A percentile compares a stretch with the other conserved stretches of the same genome.
These are phyloP conservation scores for Apodemus sylvaticus DNA, from an alignment of 2,113 vertebrate species.

Conservation along the genomic window DNA sequence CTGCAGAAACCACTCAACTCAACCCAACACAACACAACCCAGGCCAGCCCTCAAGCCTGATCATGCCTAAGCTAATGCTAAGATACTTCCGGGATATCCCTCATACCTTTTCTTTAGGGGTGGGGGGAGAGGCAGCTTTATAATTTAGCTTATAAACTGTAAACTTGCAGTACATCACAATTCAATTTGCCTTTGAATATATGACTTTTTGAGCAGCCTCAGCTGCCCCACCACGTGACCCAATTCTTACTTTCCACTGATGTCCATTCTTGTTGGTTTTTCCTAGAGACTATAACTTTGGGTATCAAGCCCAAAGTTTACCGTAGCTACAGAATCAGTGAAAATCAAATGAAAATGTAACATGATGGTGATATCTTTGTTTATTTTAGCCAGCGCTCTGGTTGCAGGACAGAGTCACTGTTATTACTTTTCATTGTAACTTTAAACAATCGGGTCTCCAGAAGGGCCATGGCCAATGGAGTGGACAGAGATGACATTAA, in stretches of 20 bases:
- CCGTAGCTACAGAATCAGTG: not conserved
- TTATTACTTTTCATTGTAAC: not conserved
- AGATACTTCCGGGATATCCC: not conserved
- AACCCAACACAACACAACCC: not conserved
- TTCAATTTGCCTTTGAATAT: not conserved
- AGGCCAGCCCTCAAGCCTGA: not conserved
- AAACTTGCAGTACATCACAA: not conserved
- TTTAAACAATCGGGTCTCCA: slow-evolving; percentile 31
- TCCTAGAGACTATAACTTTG: not conserved
- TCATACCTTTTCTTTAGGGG: not conserved
- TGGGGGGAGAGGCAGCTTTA: not conserved
- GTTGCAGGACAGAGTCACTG: not conserved
- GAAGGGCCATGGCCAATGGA: not conserved
- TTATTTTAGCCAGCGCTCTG: not conserved
- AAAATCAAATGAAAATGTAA: slow-evolving; percentile 38
- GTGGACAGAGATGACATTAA: not conserved
- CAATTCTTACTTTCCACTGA: not conserved
- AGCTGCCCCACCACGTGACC: not conserved
- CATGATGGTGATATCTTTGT: not conserved
- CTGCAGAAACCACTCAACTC: not conserved
- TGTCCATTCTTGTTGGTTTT: not conserved
- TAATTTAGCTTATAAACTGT: slow-evolving; percentile 10
- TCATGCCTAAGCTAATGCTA: slow-evolving; percentile 34
- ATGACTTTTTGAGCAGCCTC: not conserved
- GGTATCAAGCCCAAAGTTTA: not conserved